Percentiles rank a stretch among this genome's conserved stretches.
phyloP scores from a whole-genome alignment of 2,797 vertebrate species.

The Crenichthys baileyi region DNA sequence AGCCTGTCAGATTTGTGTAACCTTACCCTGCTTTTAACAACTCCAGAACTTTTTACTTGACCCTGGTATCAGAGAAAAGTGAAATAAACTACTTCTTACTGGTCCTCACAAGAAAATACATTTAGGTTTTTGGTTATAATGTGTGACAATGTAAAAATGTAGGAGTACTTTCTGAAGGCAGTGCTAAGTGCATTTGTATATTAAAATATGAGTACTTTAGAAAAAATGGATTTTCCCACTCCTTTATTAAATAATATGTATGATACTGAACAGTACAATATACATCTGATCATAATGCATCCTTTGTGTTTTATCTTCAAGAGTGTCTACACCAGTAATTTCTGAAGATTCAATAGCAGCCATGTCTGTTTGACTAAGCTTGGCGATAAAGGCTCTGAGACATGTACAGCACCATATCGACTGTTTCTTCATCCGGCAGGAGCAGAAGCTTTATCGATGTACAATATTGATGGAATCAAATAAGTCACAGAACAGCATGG shows the following conservation, averaged over 20 bases:
- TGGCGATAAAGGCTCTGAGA: slow-evolving; percentile 32
- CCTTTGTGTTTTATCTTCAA: not conserved
- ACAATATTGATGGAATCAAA: slow-evolving; percentile 42
- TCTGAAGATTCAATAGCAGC: slow-evolving; percentile 27
- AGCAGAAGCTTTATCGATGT: slow-evolving; percentile 30
- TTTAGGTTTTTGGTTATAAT: not conserved
- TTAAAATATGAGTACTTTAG: not conserved
- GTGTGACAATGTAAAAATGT: not conserved
- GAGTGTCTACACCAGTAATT: not conserved
- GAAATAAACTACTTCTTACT: not conserved
- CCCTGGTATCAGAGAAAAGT: not conserved
- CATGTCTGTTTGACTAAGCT: slow-evolving; percentile 23
- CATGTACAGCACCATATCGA: slow-evolving; percentile 31
- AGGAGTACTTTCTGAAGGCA: not conserved
- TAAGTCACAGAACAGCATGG: slow-evolving; percentile 17
- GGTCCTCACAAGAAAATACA: not conserved
- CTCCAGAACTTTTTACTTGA: not conserved
- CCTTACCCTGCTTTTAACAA: not conserved
- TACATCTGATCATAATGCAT: not conserved
- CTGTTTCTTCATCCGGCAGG: slow-evolving; percentile 29
- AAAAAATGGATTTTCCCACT: not conserved
- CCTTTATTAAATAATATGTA: not conserved
- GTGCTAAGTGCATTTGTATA: not conserved
- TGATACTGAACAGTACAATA: too few relatives aligned
- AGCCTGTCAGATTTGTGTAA: too few relatives aligned